Evolutionary conservation across 1,140 invertebrate species (phyloP).

Genomic region (Melanaphis sacchari): DNA sequence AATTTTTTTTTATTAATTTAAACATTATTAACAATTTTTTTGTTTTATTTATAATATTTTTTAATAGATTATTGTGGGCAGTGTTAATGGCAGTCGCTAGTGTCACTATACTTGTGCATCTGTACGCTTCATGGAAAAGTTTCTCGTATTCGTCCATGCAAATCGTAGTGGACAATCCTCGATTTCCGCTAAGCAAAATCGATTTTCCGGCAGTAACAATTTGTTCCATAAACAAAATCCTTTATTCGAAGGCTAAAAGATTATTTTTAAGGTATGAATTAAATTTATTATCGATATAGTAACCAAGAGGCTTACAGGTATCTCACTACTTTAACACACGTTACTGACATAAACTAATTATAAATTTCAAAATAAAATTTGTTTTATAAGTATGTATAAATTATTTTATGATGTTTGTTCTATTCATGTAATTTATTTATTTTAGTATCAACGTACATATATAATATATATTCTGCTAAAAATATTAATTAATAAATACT

Average conservation of each 20-base stretch:
- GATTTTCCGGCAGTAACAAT: conserved; percentile 62
- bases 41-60: background rate
- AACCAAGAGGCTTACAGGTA: too few relatives aligned
- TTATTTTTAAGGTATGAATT: conserved; percentile 58
- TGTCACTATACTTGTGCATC: background rate
- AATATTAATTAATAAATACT: too few relatives aligned
- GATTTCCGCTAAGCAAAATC: conserved; percentile 57
- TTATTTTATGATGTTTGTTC: too few relatives aligned
- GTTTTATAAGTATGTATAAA: too few relatives aligned
- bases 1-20: background rate
- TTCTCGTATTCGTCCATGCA: conserved; percentile 38
- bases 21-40: background rate
- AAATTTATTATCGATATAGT: background rate
- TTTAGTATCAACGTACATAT: too few relatives aligned
- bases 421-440: too few relatives aligned
- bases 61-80: conserved; percentile 15
- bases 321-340: background rate
- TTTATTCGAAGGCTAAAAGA: conserved; percentile 57
- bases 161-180: conserved; percentile 58
- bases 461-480: too few relatives aligned
- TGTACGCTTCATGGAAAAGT: conserved; percentile 9
- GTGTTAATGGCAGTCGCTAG: background rate
- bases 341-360: background rate
- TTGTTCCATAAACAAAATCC: conserved; percentile 61
- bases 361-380: too few relatives aligned